Base-by-base conservation (phyloP, 1,140 invertebrate genomes). In the Achatina immaculata region DNA sequence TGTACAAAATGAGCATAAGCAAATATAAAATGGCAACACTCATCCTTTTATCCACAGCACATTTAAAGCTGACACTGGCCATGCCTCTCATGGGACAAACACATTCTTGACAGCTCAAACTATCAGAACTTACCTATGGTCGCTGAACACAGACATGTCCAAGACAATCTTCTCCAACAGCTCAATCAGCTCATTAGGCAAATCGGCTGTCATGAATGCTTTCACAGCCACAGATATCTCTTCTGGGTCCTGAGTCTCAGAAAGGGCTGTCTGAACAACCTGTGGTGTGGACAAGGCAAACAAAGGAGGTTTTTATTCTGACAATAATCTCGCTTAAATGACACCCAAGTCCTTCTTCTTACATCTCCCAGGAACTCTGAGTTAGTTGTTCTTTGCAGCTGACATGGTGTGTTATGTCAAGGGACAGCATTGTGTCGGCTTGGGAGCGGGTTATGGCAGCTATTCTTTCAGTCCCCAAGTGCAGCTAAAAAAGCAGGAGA, bases 181-280 rank as follows among this genome's bases (percentile, higher is more conserved):
- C 90, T 99, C 99, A 84, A 99, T 99, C n/a, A 99, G 92, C 91
- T 99, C 98, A 89, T 99, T 99, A 0, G 99, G 98, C 84, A 99
- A 92, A 92, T 99, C 98, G 45, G 99, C 98, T 0, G 98, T 98
- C 98, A 99, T 99, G 92, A 99, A 99, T 0, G 99, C 99, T 91
- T 99, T 99, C 0, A 99, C 98, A 1, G 99, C 99, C 0, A 99
- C 97, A 0, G 97, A 99, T 85, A 99, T 99, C 88, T 99, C 99
- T 90, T 99, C 99, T 0, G 99, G 98, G 92, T 99, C 98, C 88
- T 92, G 92, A 19, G 93, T 93, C 85, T 93, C 93, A n/a, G 92
- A 92, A 51, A 93, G 88, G 42, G 92, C 93, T 36, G 92, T 93
- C 85, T 93, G 93, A 31, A 93, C 93, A 68, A 93, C 90, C 87